Conservation (phyloP, 2,113 vertebrate species). For the Serilophus lunatus region DNA sequence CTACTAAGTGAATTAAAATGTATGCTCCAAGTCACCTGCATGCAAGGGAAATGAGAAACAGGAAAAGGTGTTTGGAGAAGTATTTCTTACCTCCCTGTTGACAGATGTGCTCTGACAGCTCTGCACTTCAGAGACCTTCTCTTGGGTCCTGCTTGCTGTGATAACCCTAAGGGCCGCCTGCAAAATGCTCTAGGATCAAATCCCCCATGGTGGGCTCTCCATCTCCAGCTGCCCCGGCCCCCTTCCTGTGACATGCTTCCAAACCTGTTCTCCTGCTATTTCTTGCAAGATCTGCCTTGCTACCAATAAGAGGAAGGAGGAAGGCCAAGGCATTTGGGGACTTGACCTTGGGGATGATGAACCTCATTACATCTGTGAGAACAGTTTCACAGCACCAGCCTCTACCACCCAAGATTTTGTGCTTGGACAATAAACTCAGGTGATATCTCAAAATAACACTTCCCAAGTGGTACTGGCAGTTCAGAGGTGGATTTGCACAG, state of each 20-base stretch:
- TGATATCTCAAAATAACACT: background rate
- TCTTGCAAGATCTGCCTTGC: background rate
- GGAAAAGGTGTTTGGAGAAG: background rate
- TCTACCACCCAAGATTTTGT: background rate
- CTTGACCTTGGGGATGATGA: background rate
- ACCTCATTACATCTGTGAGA: background rate
- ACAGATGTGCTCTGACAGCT: background rate
- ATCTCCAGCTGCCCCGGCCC: accelerated
- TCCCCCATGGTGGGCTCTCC: background rate
- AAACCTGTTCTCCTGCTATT: background rate
- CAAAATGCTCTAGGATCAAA: background rate
- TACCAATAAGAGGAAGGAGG: background rate
- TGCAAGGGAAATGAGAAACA: background rate
- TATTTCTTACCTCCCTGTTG: background rate
- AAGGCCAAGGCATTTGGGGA: background rate
- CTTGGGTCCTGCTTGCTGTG: background rate
- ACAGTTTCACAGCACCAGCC: background rate
- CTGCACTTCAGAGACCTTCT: accelerated
- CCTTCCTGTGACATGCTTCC: background rate
- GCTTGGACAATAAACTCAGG: background rate
- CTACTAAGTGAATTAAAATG: background rate
- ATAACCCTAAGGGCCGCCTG: background rate
- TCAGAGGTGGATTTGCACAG: background rate
- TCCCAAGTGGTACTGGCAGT: background rate
- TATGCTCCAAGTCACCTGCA: background rate